phyloP scores from a whole-genome alignment of 2,888 invertebrate genomes.

The Doris montereyensis region DNA sequence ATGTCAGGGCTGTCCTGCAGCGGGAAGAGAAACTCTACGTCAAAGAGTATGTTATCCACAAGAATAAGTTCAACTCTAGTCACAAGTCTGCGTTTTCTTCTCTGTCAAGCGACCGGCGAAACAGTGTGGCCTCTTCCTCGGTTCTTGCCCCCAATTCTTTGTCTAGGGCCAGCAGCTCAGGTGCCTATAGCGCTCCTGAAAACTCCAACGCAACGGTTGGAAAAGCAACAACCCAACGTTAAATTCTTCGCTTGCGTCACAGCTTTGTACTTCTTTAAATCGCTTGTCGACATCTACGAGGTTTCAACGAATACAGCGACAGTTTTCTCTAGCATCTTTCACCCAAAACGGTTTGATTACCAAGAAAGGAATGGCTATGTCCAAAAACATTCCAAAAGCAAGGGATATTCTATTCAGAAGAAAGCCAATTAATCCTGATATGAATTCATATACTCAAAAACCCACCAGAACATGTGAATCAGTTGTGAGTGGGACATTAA shows the following conservation, averaged over 20 bases:
- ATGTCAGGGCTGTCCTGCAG: background rate
- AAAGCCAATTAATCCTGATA: background rate
- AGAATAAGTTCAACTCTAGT: no score
- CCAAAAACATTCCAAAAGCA: background rate
- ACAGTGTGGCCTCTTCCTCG: no score
- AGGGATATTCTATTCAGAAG: background rate
- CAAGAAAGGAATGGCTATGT: background rate
- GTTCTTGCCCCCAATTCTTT: no score
- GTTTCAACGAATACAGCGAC: conserved; percentile 7
- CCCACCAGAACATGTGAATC: no score
- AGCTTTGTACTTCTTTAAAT: background rate
- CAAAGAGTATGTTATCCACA: conserved; percentile 26
- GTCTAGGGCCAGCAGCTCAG: no score
- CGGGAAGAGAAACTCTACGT: conserved; percentile 3
- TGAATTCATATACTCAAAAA: no score
- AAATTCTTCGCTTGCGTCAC: background rate
- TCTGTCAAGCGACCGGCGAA: no score
- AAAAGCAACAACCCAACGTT: background rate
- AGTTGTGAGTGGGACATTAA: no score
- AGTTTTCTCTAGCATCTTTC: conserved; percentile 7
- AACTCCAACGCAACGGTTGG: background rate
- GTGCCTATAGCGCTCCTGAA: background rate
- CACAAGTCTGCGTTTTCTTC: no score
- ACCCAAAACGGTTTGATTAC: background rate
- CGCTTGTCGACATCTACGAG: background rate